Conservation (phyloP, 1,140 invertebrate species). For the Drosophila navojoa region DNA sequence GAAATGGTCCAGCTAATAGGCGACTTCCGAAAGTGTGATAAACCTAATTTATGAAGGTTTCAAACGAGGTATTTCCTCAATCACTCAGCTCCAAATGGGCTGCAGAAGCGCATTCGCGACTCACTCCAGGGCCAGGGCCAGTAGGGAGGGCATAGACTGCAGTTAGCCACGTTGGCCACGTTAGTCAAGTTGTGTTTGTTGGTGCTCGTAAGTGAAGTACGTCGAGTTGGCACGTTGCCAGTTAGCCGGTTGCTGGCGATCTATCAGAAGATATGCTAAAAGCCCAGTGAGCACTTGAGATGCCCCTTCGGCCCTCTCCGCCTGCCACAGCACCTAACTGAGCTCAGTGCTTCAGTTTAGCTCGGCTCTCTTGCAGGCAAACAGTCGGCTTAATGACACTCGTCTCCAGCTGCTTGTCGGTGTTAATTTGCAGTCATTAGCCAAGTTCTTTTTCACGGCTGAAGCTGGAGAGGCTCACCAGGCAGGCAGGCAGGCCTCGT, state of each 20-base stretch:
- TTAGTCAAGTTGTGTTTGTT: constrained; percentile 27
- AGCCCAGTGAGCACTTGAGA: constrained; percentile 64
- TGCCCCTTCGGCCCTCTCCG: not conserved
- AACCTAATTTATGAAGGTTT: not conserved
- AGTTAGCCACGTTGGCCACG: not conserved
- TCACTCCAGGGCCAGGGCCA: constrained; percentile 18
- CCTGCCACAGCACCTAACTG: not conserved
- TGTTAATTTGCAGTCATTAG: constrained; percentile 79
- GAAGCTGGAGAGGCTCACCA: not conserved
- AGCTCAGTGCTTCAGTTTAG: not conserved
- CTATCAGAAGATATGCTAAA: constrained; percentile 79
- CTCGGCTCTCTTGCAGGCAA: constrained; percentile 37
- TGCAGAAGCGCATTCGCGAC: constrained; percentile 28
- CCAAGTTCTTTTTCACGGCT: constrained; percentile 53
- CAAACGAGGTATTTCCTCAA: constrained; percentile 20
- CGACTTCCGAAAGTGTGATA: constrained; percentile 3
- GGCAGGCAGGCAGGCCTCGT: not conserved
- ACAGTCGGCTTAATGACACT: constrained; percentile 75
- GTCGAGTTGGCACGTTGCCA: constrained; percentile 42
- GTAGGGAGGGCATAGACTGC: not conserved
- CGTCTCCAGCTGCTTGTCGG: constrained; percentile 60
- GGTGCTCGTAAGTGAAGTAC: constrained; percentile 60
- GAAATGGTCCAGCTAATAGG: not conserved
- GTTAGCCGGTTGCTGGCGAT: constrained; percentile 52
- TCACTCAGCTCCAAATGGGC: constrained; percentile 48